A percentile compares a stretch with the other conserved stretches of the same genome.
These are phyloP conservation scores for Danionella cerebrum DNA, from an alignment of 2,113 vertebrate species.

Conservation along the genomic window DNA sequence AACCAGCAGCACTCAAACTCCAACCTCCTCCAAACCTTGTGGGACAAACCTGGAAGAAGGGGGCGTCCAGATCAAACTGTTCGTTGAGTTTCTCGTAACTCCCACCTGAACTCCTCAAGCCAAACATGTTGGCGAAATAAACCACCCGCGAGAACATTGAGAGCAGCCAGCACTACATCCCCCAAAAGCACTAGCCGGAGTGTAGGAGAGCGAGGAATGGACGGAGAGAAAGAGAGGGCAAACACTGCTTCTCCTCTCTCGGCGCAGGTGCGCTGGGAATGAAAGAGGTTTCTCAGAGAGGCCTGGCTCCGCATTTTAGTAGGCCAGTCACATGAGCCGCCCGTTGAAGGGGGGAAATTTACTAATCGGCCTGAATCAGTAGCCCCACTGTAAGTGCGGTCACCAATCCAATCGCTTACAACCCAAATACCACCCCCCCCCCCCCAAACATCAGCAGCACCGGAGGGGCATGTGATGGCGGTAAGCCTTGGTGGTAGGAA, in stretches of 20 bases:
- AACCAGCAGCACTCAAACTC: too few relatives aligned
- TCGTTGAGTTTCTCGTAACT: conserved; percentile 67
- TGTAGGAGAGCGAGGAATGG: background rate
- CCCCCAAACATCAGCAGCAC: conserved; percentile 3
- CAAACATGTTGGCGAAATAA: conserved; percentile 68
- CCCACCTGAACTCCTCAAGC: conserved; percentile 61
- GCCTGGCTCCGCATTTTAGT: conserved; percentile 33
- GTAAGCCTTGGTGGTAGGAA: background rate
- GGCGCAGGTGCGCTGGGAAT: conserved; percentile 35
- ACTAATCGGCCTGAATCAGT: conserved; percentile 38
- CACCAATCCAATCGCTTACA: conserved; percentile 29
- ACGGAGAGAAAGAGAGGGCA: background rate
- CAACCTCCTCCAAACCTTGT: background rate
- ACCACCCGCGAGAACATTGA: conserved; percentile 58
- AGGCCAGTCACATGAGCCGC: conserved; percentile 35
- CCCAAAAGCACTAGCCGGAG: conserved; percentile 8
- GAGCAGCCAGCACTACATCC: conserved; percentile 36
- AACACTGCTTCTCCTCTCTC: conserved; percentile 19
- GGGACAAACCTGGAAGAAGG: conserved; percentile 62
- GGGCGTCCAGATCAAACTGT: conserved; percentile 56
- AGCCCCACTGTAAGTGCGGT: conserved; percentile 34
- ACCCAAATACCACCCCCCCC: conserved; percentile 22
- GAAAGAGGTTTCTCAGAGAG: conserved; percentile 36
- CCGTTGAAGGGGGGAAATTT: conserved; percentile 21
- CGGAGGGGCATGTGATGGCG: conserved; percentile 3